Conservation (phyloP, 2,113 vertebrate species). For the Cichladusa arquata region DNA sequence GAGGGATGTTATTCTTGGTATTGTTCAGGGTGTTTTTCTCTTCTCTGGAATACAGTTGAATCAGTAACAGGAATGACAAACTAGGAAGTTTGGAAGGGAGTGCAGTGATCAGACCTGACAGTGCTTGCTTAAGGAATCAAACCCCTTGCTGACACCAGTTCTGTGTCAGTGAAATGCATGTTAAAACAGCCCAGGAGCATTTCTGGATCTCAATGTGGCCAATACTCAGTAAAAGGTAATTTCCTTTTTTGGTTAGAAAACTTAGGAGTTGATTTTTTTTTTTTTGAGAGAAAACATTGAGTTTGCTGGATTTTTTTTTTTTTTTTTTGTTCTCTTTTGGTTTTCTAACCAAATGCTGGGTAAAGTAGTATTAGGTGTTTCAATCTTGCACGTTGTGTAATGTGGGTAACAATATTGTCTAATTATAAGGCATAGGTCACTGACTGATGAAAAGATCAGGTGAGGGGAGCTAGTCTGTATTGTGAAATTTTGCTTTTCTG, state of each 20-base stretch:
- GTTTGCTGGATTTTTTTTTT: neutral
- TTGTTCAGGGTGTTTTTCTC: neutral
- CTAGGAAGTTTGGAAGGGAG: neutral
- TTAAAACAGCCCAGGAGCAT: neutral
- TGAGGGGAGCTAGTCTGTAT: neutral
- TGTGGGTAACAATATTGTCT: fast-evolving
- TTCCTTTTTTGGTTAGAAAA: neutral
- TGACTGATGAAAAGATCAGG: neutral
- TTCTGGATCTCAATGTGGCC: neutral
- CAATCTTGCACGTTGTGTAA: fast-evolving
- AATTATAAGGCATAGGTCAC: neutral
- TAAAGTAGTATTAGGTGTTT: neutral
- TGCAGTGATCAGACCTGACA: neutral
- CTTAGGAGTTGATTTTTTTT: neutral
- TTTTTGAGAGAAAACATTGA: neutral
- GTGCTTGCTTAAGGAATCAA: neutral
- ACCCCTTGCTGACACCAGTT: neutral
- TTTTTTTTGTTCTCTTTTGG: too few species aligned
- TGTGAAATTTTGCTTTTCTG: neutral
- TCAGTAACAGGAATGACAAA: neutral
- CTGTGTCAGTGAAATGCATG: neutral
- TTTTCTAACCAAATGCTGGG: neutral
- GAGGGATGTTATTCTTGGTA: neutral
- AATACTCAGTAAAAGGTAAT: neutral
- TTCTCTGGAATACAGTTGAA: neutral